A percentile compares a stretch with the other conserved stretches of the same genome.
phyloP scores from a whole-genome alignment of 2,888 invertebrate genomes.

The Oasisia sp. region DNA sequence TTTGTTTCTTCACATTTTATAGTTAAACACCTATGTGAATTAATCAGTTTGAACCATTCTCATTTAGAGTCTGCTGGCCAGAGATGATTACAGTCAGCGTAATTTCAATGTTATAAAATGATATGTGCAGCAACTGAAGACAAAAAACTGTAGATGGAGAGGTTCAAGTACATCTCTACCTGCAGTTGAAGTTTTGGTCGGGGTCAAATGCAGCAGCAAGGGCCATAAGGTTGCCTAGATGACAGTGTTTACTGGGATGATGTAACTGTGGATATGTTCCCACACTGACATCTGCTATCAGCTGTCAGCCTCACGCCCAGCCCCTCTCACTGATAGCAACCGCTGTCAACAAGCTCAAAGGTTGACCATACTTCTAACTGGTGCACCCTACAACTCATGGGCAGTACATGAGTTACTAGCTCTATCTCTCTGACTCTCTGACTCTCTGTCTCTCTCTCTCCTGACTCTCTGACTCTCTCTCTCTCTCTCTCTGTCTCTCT shows the following conservation, averaged over 20 bases:
- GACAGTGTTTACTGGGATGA: neutral
- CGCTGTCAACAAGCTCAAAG: constrained; percentile 13
- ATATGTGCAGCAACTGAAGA: neutral
- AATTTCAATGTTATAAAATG: neutral
- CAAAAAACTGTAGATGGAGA: neutral
- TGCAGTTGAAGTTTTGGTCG: neutral
- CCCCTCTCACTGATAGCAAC: neutral
- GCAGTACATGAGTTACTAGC: neutral
- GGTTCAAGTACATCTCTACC: neutral
- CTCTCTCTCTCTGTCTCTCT: too few species aligned
- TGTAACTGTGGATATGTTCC: neutral
- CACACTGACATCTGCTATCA: constrained; percentile 5
- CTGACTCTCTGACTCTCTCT: too few species aligned
- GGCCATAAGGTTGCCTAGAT: neutral
- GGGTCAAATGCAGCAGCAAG: neutral
- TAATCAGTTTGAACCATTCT: neutral
- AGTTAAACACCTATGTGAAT: neutral
- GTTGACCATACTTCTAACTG: neutral
- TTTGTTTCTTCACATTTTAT: neutral
- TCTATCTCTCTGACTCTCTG: too few species aligned
- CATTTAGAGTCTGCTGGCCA: too few species aligned
- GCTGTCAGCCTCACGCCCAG: neutral
- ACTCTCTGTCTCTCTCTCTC: too few species aligned
- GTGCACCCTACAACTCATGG: constrained; percentile 1
- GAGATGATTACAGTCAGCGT: neutral